Evolutionary conservation across 2,797 vertebrate genomes (phyloP), one percentile per base, ranked within the genome.

Genomic region (Pseudotriccus pelzelni): DNA sequence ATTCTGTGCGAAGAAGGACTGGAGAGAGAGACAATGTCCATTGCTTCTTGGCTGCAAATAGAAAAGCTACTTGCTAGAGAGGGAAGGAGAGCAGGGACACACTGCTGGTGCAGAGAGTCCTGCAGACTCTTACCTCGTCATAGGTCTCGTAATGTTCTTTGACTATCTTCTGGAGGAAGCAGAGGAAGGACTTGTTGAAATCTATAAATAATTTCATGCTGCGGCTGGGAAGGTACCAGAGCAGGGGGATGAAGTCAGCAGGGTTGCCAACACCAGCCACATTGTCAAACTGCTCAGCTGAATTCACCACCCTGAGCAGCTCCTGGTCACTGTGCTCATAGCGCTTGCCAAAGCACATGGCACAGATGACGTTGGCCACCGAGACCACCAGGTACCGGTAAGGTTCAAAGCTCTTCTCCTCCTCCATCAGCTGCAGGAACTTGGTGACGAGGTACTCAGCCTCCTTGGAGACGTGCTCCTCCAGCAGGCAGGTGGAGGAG

Each of bases 341-440:
- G 37, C 98, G 98, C 15, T 94, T 98, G 44, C 99, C 99, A 10
- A 99, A 99, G 97, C 99, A 99, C 56, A 99, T 99, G 68, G 98
- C 99, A 3, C 98, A 99, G 94, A 99, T 98, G 43, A 99, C 98
- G 0, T 99, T 99, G 55, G 98, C 98, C 74, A 99, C 99, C 0
- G 99, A 99, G 66, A 99, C 97, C 22, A 99, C 98, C 13, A 99
- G 75, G 70, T 99, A 98, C 4, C 60, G 97, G 72, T 95, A 93
- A 15, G 94, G 98, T 23, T 99, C 99, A 4, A 99, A 99, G 69
- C 94, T 94, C 55, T 98, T 59, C 5, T 97, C 23, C 3, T 93
- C 39, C 34, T 97, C 68, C 98, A 98, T 99, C 89, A 98, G 80
- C 10, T 83, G 86, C 41, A 97, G 93, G 27, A 99, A 96, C 73